Evolutionary conservation across 2,113 vertebrate genomes (phyloP).

Genomic region (Labrus mixtus): DNA sequence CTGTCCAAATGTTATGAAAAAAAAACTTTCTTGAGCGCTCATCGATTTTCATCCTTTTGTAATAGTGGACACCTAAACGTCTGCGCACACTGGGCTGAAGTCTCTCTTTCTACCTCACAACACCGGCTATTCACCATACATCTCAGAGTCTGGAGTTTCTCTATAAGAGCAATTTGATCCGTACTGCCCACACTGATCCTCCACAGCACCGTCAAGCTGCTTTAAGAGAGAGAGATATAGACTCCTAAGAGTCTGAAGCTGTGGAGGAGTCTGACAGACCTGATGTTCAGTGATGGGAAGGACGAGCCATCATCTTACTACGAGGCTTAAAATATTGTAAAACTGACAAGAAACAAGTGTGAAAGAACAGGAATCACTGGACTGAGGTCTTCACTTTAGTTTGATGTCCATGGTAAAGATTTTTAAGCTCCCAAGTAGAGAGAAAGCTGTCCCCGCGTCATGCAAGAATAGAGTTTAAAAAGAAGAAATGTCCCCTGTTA

Average conservation of each 20-base stretch:
- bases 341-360: neutral
- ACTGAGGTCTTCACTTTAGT: neutral
- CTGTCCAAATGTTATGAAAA: too few relatives aligned
- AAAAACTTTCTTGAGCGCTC: neutral
- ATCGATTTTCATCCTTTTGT: neutral
- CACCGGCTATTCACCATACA: neutral
- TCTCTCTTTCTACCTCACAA: neutral
- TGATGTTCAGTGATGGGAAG: constrained; percentile 25
- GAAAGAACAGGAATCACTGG: neutral
- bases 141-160: neutral
- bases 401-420: neutral
- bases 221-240: constrained; percentile 3
- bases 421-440: constrained; percentile 4
- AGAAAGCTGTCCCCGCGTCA: neutral
- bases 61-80: neutral
- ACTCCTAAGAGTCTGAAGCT: constrained; percentile 4
- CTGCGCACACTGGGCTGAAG: neutral
- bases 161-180: neutral
- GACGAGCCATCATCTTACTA: neutral
- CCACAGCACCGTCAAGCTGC: neutral
- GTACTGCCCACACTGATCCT: constrained; percentile 6
- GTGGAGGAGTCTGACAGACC: constrained; percentile 11
- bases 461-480: neutral
- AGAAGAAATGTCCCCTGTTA: neutral
- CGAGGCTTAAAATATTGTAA: constrained; percentile 13